These are phyloP conservation scores for Chaetodon trifasciatus DNA, from an alignment of 2,797 vertebrate genomes.

Conservation along the genomic window DNA sequence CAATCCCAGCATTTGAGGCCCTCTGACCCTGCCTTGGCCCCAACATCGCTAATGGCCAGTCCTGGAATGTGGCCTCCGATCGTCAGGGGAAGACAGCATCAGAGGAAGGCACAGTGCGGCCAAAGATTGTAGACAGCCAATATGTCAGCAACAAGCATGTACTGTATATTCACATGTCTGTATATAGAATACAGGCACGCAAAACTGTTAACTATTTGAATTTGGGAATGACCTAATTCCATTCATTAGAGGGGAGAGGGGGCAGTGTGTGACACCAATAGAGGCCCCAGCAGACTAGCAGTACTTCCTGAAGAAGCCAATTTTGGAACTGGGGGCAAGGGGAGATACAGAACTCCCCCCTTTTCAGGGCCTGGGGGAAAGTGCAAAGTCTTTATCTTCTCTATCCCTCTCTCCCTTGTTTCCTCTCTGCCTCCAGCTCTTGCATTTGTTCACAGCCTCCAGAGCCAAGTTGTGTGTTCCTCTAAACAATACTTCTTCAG, in stretches of 20 bases:
- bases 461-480: conserved; percentile 65
- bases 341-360: conserved; percentile 35
- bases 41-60: conserved; percentile 92
- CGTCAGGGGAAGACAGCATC: conserved; percentile 68
- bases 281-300: conserved; percentile 54
- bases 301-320: conserved; percentile 67
- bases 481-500: conserved; percentile 72
- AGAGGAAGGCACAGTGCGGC: conserved; percentile 63
- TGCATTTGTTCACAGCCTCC: conserved; percentile 48
- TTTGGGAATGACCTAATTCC: conserved; percentile 67
- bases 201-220: conserved; percentile 54
- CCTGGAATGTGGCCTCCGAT: conserved; percentile 92
- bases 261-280: conserved; percentile 51
- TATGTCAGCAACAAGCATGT: conserved; percentile 23
- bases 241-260: conserved; percentile 51
- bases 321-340: conserved; percentile 64
- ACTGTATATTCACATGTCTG: conserved; percentile 47
- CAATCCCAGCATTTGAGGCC: conserved; percentile 94
- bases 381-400: conserved; percentile 57
- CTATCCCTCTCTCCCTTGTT: conserved; percentile 45
- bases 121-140: conserved; percentile 33
- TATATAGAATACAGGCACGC: conserved; percentile 45
- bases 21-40: conserved; percentile 93
- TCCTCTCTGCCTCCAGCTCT: conserved; percentile 64
- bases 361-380: conserved; percentile 40